These are phyloP conservation scores for Paramuricea clavata DNA, from an alignment of 92 coral and sea anemone species.

Conservation along the genomic window DNA sequence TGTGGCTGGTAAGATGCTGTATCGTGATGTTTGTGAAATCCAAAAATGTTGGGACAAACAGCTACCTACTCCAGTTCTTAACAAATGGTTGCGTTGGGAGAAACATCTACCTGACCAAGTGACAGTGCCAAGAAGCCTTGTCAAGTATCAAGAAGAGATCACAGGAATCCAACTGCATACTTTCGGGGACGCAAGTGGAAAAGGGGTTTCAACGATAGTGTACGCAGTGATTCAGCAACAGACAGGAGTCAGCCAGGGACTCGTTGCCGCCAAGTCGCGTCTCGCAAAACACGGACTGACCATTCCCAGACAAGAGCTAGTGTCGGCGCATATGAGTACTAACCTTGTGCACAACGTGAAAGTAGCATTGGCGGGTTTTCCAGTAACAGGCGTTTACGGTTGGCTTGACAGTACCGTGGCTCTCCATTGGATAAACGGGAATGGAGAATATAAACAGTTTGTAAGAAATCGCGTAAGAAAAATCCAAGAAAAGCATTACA, in stretches of 20 bases:
- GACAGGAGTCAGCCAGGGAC: background rate
- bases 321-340: constrained; percentile 23
- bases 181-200: constrained; percentile 7
- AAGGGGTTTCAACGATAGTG: background rate
- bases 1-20: background rate
- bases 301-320: constrained; percentile 9
- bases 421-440: constrained; percentile 15
- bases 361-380: background rate
- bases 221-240: constrained; percentile 2
- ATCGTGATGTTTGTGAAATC: background rate
- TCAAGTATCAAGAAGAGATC: background rate
- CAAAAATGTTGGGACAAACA: background rate
- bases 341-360: background rate
- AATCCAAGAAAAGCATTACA: constrained; percentile 22
- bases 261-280: too few species aligned
- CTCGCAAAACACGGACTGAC: constrained; percentile 10
- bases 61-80: background rate
- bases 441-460: background rate
- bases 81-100: background rate
- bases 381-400: background rate
- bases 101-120: background rate
- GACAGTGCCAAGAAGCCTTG: background rate
- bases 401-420: constrained; percentile 39
- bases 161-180: background rate
- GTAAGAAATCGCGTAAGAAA: background rate